A percentile compares a stretch with the other conserved stretches of the same genome.
Conservation (phyloP, 2,797 vertebrate species). For the Emydoidea blandingii region DNA sequence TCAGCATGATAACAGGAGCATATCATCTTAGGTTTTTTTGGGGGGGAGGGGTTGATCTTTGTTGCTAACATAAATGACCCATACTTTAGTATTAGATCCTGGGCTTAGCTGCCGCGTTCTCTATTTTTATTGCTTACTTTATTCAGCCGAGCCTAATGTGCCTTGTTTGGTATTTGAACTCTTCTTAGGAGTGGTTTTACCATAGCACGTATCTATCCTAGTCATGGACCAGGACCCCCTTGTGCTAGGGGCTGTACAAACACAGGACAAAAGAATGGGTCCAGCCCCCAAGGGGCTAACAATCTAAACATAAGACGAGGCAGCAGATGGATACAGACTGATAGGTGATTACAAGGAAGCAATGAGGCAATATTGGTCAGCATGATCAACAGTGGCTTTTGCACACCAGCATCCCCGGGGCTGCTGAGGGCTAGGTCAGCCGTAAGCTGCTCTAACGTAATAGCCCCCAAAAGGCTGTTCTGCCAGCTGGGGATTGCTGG, state of each 20-base stretch:
- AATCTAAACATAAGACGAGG: not conserved
- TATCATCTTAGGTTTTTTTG: not conserved
- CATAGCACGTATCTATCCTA: not conserved
- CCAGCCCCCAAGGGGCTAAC: not conserved
- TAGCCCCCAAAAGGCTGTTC: not conserved
- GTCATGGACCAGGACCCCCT: not conserved
- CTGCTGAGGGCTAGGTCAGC: accelerated
- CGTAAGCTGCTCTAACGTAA: not conserved
- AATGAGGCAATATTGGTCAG: not conserved
- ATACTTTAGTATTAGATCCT: not conserved
- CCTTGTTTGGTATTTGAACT: not conserved
- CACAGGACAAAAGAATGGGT: not conserved
- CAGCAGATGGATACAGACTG: not conserved
- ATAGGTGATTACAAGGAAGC: not conserved
- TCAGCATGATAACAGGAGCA: not conserved
- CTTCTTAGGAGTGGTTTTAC: not conserved
- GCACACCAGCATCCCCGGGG: not conserved
- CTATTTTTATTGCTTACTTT: not conserved
- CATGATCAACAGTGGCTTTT: not conserved
- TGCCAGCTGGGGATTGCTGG: not conserved
- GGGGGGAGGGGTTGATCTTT: not conserved
- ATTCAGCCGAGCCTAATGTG: not conserved
- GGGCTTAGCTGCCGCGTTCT: not conserved
- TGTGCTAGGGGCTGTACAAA: not conserved
- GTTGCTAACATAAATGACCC: not conserved